phyloP scores from a whole-genome alignment of 2,888 invertebrate species.

The Bruchidius siliquastri region DNA sequence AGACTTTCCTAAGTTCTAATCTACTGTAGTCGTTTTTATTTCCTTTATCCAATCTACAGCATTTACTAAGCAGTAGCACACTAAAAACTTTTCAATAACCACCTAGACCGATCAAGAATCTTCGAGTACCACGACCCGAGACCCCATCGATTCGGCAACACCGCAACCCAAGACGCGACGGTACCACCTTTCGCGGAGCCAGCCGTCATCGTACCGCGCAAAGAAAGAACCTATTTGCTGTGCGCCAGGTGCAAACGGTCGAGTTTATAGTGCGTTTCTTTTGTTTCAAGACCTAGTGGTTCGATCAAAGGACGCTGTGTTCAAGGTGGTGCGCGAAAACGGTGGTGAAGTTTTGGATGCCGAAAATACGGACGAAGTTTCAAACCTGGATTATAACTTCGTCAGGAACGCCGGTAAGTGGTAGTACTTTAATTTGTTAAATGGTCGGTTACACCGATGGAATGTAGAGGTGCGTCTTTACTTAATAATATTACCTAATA shows the following conservation, averaged over 20 bases:
- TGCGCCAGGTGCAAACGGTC: conserved; percentile 23
- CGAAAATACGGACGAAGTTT: conserved; percentile 3
- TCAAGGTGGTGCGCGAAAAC: not conserved
- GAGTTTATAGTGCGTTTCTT: conserved; percentile 11
- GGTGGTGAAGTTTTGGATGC: not conserved
- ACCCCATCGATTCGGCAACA: conserved; percentile 11
- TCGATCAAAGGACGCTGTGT: not conserved
- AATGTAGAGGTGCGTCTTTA: not conserved
- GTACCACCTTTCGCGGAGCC: conserved; percentile 5
- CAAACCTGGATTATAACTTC: conserved; percentile 13
- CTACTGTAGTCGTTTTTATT: too few species aligned
- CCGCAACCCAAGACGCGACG: conserved; percentile 11
- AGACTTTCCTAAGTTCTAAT: too few species aligned
- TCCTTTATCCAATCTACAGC: too few species aligned
- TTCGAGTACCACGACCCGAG: not conserved
- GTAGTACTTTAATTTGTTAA: conserved; percentile 1
- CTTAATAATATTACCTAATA: too few species aligned
- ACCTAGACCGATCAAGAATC: not conserved
- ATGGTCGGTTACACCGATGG: not conserved
- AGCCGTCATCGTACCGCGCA: not conserved
- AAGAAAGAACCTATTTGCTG: not conserved
- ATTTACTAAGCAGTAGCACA: too few species aligned
- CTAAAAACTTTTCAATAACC: too few species aligned
- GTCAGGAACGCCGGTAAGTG: conserved; percentile 9
- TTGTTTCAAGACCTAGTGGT: conserved; percentile 9